Evolutionary conservation across 2,888 invertebrate species (phyloP), one percentile per base, ranked within the genome.

Genomic region (Archips crataeganus): DNA sequence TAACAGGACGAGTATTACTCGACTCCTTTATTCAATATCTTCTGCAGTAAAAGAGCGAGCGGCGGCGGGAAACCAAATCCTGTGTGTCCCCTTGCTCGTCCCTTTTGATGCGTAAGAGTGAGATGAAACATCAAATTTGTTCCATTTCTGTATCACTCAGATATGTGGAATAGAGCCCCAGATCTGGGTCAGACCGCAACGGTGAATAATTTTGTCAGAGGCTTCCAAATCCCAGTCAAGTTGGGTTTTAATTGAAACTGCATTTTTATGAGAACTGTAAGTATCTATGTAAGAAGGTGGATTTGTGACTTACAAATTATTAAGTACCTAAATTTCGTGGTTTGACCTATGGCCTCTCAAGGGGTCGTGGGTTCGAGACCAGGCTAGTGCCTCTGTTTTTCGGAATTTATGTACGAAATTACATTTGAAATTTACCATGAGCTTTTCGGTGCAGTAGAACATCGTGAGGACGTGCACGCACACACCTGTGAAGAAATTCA

Each of bases 181-280:
- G 51, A 51, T 49, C 36, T 65, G 11, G 65, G 65, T 65, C 65
- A 51, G 10, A 36, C 64, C 51, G 51, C 47, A n/a, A n/a, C 49
- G 45, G 51, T 49, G 64, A 51, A 49, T 65, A 65, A 65, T 36
- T n/a, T 62, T 42, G 60, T 36, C 63, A 32, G 45, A 11, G 45
- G 65, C 65, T 49, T 65, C 63, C 45, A 63, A 63, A 51, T 51
- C 65, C 15, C 65, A 63, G 49, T 51, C 36, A 15, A 51, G 49
- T n/a, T 65, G 34, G n/a, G 36, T 10, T 36, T 36, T 36, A 51
- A 51, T 65, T 65, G 36, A 65, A 65, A 51, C 51, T 36, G 65
- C 65, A 36, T 49, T 36, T 36, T 51, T 15, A 65, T 65, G 36
- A 51, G 65, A 65, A 15, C 36, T 65, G 42, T 49, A 51, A 15